phyloP scores from a whole-genome alignment of 1,140 invertebrate species.

The Andrena cerasifolii region DNA sequence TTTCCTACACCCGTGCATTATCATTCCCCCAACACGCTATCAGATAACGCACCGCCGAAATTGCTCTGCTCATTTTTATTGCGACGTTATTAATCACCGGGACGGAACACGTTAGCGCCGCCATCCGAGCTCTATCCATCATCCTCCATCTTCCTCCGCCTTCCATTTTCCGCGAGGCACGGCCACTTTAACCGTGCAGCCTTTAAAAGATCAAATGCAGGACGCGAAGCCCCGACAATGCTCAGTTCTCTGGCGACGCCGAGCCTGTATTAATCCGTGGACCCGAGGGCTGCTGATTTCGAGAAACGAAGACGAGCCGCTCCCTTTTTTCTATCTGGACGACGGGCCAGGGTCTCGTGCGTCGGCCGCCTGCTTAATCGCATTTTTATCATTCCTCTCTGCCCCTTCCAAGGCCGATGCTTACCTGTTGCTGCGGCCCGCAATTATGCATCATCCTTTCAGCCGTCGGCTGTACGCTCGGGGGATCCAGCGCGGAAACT shows the following conservation, averaged over 20 bases:
- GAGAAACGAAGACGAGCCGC: not conserved
- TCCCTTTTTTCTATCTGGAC: no score
- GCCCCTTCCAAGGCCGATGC: not conserved
- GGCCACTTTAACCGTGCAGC: not conserved
- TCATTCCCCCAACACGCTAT: not conserved
- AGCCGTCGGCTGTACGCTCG: not conserved
- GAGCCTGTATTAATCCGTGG: slow-evolving; percentile 9
- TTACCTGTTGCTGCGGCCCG: slow-evolving; percentile 11
- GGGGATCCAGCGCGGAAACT: not conserved
- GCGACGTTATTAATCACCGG: slow-evolving; percentile 27
- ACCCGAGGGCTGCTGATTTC: not conserved
- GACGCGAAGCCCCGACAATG: not conserved
- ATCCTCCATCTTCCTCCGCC: slow-evolving; percentile 33
- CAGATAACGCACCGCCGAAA: slow-evolving; percentile 14
- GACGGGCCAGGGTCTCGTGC: not conserved
- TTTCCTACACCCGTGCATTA: not conserved
- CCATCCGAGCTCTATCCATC: slow-evolving; percentile 24
- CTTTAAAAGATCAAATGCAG: not conserved
- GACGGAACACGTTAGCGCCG: slow-evolving; percentile 1
- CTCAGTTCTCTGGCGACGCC: slow-evolving; percentile 1
- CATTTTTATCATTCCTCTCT: not conserved
- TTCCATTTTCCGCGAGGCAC: slow-evolving; percentile 3
- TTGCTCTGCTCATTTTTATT: slow-evolving; percentile 32
- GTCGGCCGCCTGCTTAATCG: not conserved
- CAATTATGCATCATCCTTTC: slow-evolving; percentile 15